Base-by-base conservation (phyloP, 2,888 invertebrate species). In the Cordilura impudica region DNA sequence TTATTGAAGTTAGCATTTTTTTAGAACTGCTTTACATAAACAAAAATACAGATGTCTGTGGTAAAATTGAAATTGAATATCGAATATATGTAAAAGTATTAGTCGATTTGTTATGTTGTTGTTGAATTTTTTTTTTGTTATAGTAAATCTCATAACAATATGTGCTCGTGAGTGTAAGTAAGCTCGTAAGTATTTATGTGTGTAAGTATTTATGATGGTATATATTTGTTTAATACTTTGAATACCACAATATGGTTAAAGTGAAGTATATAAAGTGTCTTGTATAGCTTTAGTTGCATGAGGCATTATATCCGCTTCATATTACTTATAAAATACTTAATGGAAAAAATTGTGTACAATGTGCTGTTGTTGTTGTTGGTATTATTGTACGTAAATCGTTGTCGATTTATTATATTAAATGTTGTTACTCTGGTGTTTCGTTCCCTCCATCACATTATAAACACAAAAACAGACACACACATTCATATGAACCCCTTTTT, bases 251-350 rank as follows among this genome's bases (percentile, higher is more conserved):
- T 39, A 39, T 39, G 35, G n/a, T 39, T 39, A 4, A 39, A 35
- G 19, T 39, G n/a, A 39, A 35, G 19, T 21, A 21, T 58, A 58
- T 21, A 39, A 39, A 39, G 3, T n/a, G 12, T 19, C 31, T 18
- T 2, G 8, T 21, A 2, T 16, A 35, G 35, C 12, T 23, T 35
- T 35, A 47, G 12, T 54, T 54, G 16, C 18, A 51, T 35, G 35
- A 49, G 63, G 35, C 35, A 35, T 63, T 65, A 66, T 53, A 66
- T 66, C 53, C 53, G 43, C 26, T 54, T 54, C 43, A 14, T 54
- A 66, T 43, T 54, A 43, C 29, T 66, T 53, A 43, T 53, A 53
- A 49, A 65, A 65, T 16, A 7, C 14, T 51, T 51, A 65, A 60
- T 14, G 12, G 35, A 58, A 49, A 8, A 51, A 31, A 49, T 16